A percentile compares a stretch with the other conserved stretches of the same genome.
Conservation (phyloP, 2,888 invertebrate species). For the Arrhopalites spinosus region DNA sequence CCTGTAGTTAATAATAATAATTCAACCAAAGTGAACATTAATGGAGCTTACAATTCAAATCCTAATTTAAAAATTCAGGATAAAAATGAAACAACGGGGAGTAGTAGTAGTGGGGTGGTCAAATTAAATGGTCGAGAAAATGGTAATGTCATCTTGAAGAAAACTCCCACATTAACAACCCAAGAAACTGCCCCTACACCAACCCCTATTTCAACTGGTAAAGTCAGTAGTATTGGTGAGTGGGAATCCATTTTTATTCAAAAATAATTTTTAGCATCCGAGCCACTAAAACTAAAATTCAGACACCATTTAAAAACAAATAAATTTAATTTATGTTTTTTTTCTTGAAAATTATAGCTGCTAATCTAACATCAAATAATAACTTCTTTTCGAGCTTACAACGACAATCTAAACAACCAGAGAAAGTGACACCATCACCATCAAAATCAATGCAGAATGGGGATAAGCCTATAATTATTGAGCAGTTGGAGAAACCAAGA, state of each 20-base stretch:
- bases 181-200: neutral
- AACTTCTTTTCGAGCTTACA: conserved; percentile 25
- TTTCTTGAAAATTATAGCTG: no score
- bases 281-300: no score
- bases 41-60: conserved; percentile 10
- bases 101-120: neutral
- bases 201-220: conserved; percentile 8
- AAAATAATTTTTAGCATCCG: no score
- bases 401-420: conserved; percentile 1
- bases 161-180: neutral
- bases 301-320: no score
- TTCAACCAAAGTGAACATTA: neutral
- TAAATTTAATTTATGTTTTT: no score
- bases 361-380: conserved; percentile 13
- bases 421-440: neutral
- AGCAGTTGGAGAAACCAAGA: conserved; percentile 6
- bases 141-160: conserved; percentile 9
- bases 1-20: neutral
- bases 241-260: no score
- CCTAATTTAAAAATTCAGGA: neutral
- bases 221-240: conserved; percentile 26
- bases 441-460: neutral
- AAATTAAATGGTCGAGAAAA: neutral
- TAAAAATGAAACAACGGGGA: neutral
- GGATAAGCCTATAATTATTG: conserved; percentile 16